Evolutionary conservation across 2,888 invertebrate genomes (phyloP).

Genomic region (Terebella lapidaria): DNA sequence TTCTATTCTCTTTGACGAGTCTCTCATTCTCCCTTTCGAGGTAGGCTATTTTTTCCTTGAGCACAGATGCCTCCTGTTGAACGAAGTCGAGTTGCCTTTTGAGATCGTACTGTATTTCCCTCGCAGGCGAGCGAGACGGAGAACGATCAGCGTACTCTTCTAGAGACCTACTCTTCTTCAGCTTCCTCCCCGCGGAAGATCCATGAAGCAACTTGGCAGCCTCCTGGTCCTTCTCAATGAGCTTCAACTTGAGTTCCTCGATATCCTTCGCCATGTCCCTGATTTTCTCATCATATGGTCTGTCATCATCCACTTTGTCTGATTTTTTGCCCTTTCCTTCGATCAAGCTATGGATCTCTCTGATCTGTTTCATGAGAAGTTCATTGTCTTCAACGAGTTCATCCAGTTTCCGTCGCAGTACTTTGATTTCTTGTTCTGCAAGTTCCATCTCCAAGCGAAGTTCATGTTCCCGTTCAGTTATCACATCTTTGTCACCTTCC

Average conservation of each 20-base stretch:
- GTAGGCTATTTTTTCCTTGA: slow-evolving; percentile 5
- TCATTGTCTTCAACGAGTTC: slow-evolving; percentile 62
- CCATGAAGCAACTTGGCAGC: background rate
- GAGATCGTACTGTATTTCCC: slow-evolving; percentile 7
- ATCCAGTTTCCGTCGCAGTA: slow-evolving; percentile 73
- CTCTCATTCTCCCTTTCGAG: slow-evolving; percentile 74
- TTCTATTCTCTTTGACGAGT: slow-evolving; percentile 69
- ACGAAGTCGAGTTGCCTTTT: slow-evolving; percentile 68
- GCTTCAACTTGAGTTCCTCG: slow-evolving; percentile 68
- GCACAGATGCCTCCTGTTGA: slow-evolving; percentile 54
- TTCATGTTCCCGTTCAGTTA: slow-evolving; percentile 63
- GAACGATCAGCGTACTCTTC: slow-evolving; percentile 4
- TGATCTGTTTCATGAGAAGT: slow-evolving; percentile 5
- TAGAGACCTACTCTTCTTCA: slow-evolving; percentile 12
- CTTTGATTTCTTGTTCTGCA: slow-evolving; percentile 75
- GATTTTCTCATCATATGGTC: slow-evolving; percentile 63
- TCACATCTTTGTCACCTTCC: slow-evolving; percentile 16
- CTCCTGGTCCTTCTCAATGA: slow-evolving; percentile 69
- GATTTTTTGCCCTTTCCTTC: background rate
- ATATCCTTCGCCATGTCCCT: slow-evolving; percentile 63
- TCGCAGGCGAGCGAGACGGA: background rate
- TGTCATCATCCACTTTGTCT: slow-evolving; percentile 4
- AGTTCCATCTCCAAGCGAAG: slow-evolving; percentile 78
- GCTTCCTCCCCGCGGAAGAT: background rate
- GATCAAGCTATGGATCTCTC: background rate